These are phyloP conservation scores for Dipodomys stephensi DNA, from an alignment of 2,113 vertebrate species.

Conservation along the genomic window DNA sequence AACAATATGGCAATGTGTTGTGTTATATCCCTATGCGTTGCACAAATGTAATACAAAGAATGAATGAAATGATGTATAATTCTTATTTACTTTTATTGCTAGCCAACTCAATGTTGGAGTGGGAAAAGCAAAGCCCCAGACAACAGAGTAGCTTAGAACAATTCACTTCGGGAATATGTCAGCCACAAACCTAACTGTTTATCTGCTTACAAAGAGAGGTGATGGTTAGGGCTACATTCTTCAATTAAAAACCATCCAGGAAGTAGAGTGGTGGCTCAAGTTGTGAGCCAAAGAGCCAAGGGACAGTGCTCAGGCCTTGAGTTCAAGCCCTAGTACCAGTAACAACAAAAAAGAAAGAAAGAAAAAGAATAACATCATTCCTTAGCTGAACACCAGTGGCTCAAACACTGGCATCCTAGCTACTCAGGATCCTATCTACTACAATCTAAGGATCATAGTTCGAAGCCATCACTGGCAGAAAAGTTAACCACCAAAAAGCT, in stretches of 20 bases:
- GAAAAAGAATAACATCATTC: too few species aligned
- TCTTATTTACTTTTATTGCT: conserved; percentile 74
- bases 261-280: too few species aligned
- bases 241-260: conserved; percentile 80
- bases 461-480: too few species aligned
- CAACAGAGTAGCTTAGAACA: conserved; percentile 65
- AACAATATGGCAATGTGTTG: conserved; percentile 53
- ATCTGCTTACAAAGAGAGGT: conserved; percentile 57
- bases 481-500: too few species aligned
- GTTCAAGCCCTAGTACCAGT: too few species aligned
- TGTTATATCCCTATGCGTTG: conserved; percentile 62
- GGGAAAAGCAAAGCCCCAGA: conserved; percentile 62
- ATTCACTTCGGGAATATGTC: conserved; percentile 57
- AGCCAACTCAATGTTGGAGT: conserved; percentile 34
- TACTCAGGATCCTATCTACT: too few species aligned
- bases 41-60: conserved; percentile 78
- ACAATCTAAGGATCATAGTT: too few species aligned
- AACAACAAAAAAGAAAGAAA: too few species aligned
- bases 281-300: too few species aligned
- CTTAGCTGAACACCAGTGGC: too few species aligned
- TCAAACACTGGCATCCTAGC: too few species aligned
- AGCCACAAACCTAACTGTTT: conserved; percentile 67
- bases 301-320: too few species aligned
- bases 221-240: conserved; percentile 71
- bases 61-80: conserved; percentile 79